Evolutionary conservation across 2,888 invertebrate species (phyloP).

Genomic region (Tiphia femorata): DNA sequence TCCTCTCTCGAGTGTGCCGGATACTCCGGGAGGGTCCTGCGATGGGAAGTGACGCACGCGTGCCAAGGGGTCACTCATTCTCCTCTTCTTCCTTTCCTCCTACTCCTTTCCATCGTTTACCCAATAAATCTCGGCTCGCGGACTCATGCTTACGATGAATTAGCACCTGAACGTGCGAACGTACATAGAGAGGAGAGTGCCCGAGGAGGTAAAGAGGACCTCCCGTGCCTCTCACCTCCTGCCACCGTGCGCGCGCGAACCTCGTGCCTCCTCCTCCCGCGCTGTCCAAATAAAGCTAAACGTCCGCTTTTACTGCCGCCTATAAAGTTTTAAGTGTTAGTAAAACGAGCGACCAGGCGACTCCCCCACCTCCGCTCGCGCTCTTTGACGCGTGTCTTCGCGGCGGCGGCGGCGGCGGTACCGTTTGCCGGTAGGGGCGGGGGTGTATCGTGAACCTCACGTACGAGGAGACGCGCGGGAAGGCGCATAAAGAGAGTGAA

Average conservation of each 20-base stretch:
- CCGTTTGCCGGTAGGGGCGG: not conserved
- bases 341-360: conserved; percentile 54
- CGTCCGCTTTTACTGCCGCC: conserved; percentile 64
- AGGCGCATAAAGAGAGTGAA: not conserved
- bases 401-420: conserved; percentile 24
- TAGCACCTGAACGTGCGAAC: not conserved
- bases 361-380: conserved; percentile 20
- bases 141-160: too few relatives aligned
- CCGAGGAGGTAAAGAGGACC: conserved; percentile 1
- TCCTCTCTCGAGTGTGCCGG: not conserved
- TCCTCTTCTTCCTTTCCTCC: not conserved
- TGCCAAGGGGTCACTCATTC: not conserved
- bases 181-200: not conserved
- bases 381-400: conserved; percentile 28
- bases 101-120: not conserved
- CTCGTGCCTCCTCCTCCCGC: not conserved
- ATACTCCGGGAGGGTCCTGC: not conserved
- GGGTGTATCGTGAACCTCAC: too few relatives aligned
- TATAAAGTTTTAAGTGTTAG: conserved; percentile 69
- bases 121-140: not conserved
- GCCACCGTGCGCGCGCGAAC: conserved; percentile 1
- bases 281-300: conserved; percentile 62
- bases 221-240: not conserved
- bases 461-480: not conserved
- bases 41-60: too few relatives aligned